phyloP scores from a whole-genome alignment of 2,797 vertebrate species.

The Typhlichthys subterraneus region DNA sequence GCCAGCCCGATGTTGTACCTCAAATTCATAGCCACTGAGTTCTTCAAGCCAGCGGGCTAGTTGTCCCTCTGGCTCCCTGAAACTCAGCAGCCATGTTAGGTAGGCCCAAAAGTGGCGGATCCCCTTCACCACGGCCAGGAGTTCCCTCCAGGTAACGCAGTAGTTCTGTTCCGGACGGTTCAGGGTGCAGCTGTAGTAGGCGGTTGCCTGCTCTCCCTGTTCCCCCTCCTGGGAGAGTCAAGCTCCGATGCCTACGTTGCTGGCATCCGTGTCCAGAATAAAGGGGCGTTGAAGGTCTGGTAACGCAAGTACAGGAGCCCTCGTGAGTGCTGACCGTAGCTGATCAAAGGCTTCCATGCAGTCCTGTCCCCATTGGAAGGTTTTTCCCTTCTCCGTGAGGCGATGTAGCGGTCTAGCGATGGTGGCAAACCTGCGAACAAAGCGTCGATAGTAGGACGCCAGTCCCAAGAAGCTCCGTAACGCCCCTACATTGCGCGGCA shows the following conservation, averaged over 20 bases:
- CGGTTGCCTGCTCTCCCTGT: no score
- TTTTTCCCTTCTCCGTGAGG: neutral
- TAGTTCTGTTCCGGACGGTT: neutral
- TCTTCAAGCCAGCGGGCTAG: neutral
- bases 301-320: no score
- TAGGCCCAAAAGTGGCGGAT: neutral
- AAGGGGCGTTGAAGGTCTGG: no score
- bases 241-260: no score
- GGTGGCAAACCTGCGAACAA: neutral
- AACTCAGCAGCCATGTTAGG: neutral
- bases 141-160: neutral
- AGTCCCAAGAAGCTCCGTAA: no score
- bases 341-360: neutral
- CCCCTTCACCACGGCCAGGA: conserved; percentile 1
- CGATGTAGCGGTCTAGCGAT: neutral
- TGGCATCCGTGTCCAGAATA: no score
- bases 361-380: no score
- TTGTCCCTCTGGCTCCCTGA: neutral
- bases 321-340: no score
- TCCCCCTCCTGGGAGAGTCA: no score
- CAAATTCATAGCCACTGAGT: neutral
- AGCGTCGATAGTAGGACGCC: neutral
- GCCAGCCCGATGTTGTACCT: conserved; percentile 4
- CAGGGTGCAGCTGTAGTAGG: neutral
- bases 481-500: no score